These are phyloP conservation scores for Fistularia tabacaria DNA, from an alignment of 2,797 vertebrate genomes.

Conservation along the genomic window DNA sequence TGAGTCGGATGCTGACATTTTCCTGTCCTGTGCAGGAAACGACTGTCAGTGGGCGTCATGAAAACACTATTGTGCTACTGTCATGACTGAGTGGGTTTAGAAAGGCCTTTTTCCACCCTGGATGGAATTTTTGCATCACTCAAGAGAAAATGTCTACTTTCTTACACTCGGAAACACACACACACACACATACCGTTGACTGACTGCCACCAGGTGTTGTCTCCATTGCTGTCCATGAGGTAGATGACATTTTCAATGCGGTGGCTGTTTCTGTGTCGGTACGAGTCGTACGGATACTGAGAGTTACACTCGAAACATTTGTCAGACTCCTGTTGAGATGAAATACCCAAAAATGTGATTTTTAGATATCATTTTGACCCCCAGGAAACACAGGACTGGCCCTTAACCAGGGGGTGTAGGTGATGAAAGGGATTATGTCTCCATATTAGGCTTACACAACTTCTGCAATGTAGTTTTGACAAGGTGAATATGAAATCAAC, in stretches of 20 bases:
- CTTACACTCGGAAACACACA: neutral
- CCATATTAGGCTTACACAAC: too few relatives aligned
- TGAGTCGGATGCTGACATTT: conserved; percentile 80
- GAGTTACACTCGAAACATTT: conserved; percentile 88
- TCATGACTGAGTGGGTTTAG: neutral
- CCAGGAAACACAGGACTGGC: too few relatives aligned
- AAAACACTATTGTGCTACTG: conserved; percentile 1
- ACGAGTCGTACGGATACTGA: conserved; percentile 43
- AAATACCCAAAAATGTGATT: neutral
- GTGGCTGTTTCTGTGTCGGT: conserved; percentile 72
- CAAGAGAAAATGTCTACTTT: too few relatives aligned
- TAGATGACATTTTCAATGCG: conserved; percentile 83
- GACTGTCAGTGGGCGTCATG: neutral
- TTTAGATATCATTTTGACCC: neutral
- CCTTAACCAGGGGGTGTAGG: too few relatives aligned
- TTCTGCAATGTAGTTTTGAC: too few relatives aligned
- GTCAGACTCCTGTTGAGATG: conserved; percentile 72
- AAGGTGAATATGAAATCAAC: too few relatives aligned
- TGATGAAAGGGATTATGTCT: too few relatives aligned
- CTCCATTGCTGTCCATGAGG: conserved; percentile 58
- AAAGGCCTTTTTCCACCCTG: neutral
- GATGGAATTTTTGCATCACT: neutral
- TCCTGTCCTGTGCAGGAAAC: conserved; percentile 74
- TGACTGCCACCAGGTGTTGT: conserved; percentile 86
- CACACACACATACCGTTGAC: conserved; percentile 76